Evolutionary conservation across 2,113 vertebrate genomes (phyloP), one percentile per base, ranked within the genome.

Genomic region (Sinocyclocheilus anshuiensis): DNA sequence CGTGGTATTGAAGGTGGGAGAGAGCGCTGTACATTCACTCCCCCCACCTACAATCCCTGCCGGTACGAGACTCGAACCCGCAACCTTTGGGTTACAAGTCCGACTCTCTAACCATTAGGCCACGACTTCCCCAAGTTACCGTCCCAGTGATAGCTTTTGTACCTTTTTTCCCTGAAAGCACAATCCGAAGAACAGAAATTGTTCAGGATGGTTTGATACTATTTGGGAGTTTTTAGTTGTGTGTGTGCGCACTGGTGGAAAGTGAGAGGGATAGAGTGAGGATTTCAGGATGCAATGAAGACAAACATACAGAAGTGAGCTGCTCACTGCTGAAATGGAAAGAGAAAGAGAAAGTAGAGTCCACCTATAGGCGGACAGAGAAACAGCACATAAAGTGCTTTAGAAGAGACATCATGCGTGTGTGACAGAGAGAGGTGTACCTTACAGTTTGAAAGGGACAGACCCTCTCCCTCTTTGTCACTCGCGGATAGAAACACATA

Each of bases 261-360:
- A 65, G 4, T n/a, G 84, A 84, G 24, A 65, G 26, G 18, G 33
- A 33, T 67, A 76, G 74, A 69, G 9, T 77, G 33, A 53, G 29
- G 42, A 88, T 36, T 69, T 33, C 65, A 69, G 84, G 36, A 74
- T 74, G 71, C 69, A 2, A 10, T 22, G 83, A 86, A 84, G 77
- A 89, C 63, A 88, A 87, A 87, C 81, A 86, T 89, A 90, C 90
- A 92, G 92, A 77, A 8, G 12, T 59, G 53, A 80, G n/a, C 57
- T 45, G 79, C 39, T 67, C 39, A 48, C 16, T 20, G 15, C 39
- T 67, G 59, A 48, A 81, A 80, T 67, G 50, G 61, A 78, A 48
- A 85, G 76, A 45, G 81, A 83, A 72, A 74, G 82, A 84, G 83
- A 63, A 75, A 63, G 69, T 24, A 61, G 16, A 77, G 72, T 81